Base-by-base conservation (phyloP, 2,888 invertebrate species). In the Mactromeris polynyma region DNA sequence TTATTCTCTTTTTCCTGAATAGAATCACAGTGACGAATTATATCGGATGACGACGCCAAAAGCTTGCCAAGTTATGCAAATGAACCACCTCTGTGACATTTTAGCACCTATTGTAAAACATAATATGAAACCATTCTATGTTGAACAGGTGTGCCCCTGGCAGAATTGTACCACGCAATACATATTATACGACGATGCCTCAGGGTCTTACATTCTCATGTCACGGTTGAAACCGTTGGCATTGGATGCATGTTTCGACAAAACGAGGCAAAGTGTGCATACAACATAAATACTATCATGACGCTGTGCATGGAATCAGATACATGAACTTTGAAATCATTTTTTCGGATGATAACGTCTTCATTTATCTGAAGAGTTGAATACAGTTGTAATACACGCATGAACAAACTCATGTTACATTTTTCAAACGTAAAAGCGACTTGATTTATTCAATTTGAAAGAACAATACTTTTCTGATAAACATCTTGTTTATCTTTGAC, bases 41-140 rank as follows among this genome's bases (percentile, higher is more conserved):
- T 80, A 81, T 86, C 81, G 69, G 86, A 36, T 86, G 46, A 51
- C 86, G 80, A 33, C 81, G 64, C 64, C 73, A 51, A 21, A 36
- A 73, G 46, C 38, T 38, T 33, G 33, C 58, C 58, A 26, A 64
- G 6, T 36, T 86, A 86, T 86, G 86, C 81, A 73, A 86, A 81
- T 81, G 81, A 81, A n/a, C 58, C 26, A 7, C 58, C 26, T 46
- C 58, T 64, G 33, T 51, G 58, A 64, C n/a, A 64, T 64, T 26
- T 0, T 64, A 64, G 58, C 58, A 0, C 26, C 58, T 26, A 64
- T 64, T 64, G 26, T 64, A n/a, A 64, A 64, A 64, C 58, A 2
- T 11, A 2, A 64, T 26, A 64, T 64, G 58, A 64, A n/a, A 64
- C 58, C 58, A 7, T 26, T 26, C 58, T 64, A 64, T 64, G 26